Evolutionary conservation across 2,888 invertebrate species (phyloP), one percentile per base, ranked within the genome.

Genomic region (Malachius bipustulatus): DNA sequence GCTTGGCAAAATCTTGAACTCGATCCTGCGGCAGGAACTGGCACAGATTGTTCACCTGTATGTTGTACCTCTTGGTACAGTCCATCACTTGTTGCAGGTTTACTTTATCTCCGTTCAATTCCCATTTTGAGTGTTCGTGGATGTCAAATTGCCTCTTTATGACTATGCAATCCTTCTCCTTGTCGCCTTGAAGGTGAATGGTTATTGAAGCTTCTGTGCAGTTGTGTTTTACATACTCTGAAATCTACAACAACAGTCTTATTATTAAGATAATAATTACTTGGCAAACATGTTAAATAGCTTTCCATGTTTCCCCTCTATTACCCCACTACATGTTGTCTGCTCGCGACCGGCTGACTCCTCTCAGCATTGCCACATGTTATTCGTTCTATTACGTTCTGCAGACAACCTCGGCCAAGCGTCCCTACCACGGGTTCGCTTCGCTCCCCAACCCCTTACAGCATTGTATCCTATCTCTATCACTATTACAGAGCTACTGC

Each of bases 21-120:
- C 87, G 72, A 55, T 97, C 94, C 69, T 98, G 97, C 0, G 97
- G 96, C 33, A 97, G 63, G 52, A 97, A 84, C 57, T 96, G 94
- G 53, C 96, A 97, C 19, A 97, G 70, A 61, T 89, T 90, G 49
- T 80, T 76, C 2, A 89, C 77, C 70, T 82, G 72, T 42, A 75
- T 72, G 40, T 74, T 70, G 38, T 51, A 60, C 31, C 50, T 36
- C 35, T 49, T 42, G 28, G 72, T 69, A 2, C 70, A 59, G 2
- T 71, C 63, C 3, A 69, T 59, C 2, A 83, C 67, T 32, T 68
- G 60, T 47, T 71, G 73, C 38, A 67, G 61, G 19, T 55, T 60
- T 0, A 63, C 67, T 11, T 49, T 49, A 46, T 67, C 65, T 4
- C 68, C 66, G 55, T 82, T 70, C 2, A 82, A 63, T 16, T 53